Conservation (phyloP, 2,113 vertebrate species). For the Chlorodrepanis virens region DNA sequence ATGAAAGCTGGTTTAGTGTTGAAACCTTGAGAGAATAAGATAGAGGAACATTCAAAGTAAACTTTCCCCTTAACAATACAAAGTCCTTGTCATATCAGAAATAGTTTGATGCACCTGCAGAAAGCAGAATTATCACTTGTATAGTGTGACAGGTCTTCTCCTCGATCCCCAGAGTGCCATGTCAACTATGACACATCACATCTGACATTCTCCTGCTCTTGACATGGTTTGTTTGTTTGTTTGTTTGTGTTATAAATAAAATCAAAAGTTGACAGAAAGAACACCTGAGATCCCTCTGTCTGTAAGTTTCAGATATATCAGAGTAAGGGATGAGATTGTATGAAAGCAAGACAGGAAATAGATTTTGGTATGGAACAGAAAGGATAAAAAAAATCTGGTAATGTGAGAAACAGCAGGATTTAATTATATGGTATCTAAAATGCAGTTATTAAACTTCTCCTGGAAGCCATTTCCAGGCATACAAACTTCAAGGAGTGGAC, state of each 20-base stretch:
- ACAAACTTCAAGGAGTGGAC: not conserved
- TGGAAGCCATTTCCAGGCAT: not conserved
- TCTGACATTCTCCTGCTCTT: not conserved
- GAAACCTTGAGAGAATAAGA: not conserved
- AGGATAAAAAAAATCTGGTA: not conserved
- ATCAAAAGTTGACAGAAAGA: not conserved
- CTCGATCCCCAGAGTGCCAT: not conserved
- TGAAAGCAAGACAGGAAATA: not conserved
- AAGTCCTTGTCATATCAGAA: not conserved
- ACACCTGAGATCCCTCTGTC: not conserved
- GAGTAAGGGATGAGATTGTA: not conserved
- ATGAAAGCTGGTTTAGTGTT: not conserved
- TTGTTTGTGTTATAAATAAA: not conserved
- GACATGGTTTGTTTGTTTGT: not conserved
- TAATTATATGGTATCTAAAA: not conserved
- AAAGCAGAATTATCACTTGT: not conserved
- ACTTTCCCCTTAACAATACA: not conserved
- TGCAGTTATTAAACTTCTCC: not conserved
- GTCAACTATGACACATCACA: fast-evolving
- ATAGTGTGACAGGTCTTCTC: not conserved
- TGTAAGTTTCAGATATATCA: not conserved
- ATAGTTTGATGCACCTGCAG: not conserved
- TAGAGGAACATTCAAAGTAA: fast-evolving
- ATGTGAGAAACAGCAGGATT: not conserved
- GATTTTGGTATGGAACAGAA: not conserved